Percentiles rank a stretch among this genome's conserved stretches.
These are phyloP conservation scores for Rhinella marina DNA, from an alignment of 2,797 vertebrate species.

Conservation along the genomic window DNA sequence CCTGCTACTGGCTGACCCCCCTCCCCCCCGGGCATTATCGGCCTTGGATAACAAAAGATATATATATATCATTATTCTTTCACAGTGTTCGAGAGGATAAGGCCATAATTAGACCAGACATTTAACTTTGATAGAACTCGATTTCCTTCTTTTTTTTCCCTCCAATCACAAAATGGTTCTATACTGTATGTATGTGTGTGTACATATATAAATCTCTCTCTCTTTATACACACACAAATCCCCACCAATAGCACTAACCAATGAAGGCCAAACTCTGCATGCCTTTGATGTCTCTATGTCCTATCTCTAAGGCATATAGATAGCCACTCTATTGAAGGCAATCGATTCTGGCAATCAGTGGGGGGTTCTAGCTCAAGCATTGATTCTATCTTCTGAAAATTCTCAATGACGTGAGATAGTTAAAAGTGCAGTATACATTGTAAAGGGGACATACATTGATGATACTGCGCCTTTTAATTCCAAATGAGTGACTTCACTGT, in stretches of 20 bases:
- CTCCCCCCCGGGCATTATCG: too few relatives aligned
- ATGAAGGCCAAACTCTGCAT: background rate
- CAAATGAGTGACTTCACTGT: background rate
- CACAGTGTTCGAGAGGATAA: too few relatives aligned
- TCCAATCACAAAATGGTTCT: too few relatives aligned
- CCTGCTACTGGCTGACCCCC: too few relatives aligned
- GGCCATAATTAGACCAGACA: too few relatives aligned
- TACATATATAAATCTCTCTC: too few relatives aligned
- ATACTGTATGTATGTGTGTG: too few relatives aligned
- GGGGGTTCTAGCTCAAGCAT: background rate
- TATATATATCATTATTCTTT: too few relatives aligned
- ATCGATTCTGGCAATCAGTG: background rate
- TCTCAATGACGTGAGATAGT: background rate
- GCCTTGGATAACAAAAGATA: too few relatives aligned
- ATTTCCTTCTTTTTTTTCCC: too few relatives aligned
- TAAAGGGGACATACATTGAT: background rate
- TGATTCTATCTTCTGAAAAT: background rate
- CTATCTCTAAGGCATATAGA: background rate
- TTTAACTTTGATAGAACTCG: too few relatives aligned
- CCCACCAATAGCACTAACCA: background rate
- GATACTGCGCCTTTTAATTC: background rate
- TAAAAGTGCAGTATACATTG: too few relatives aligned
- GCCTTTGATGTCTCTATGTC: background rate
- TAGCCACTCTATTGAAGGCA: background rate
- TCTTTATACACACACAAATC: background rate